Conservation (phyloP, 2,888 invertebrate genomes). For the Volucella bombylans region DNA sequence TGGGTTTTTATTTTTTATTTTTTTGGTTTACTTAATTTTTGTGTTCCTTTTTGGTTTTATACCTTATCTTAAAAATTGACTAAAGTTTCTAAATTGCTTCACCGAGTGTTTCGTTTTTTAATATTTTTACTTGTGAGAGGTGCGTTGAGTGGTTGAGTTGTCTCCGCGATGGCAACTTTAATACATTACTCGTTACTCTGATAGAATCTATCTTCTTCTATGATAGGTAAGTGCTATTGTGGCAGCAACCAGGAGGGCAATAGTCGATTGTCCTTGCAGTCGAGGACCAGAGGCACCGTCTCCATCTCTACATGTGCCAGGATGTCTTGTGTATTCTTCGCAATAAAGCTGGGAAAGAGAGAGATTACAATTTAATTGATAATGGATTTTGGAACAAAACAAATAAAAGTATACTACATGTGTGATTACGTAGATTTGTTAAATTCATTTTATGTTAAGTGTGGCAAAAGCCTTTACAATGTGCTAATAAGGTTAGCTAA, state of each 20-base stretch:
- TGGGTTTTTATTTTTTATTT: slow-evolving; percentile 8
- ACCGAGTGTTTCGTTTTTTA: slow-evolving; percentile 46
- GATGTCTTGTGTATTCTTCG: slow-evolving; percentile 80
- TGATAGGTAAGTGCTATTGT: slow-evolving; percentile 58
- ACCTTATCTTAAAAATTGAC: slow-evolving; percentile 70
- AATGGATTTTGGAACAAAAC: background rate
- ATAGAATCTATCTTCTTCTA: slow-evolving; percentile 77
- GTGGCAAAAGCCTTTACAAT: no score
- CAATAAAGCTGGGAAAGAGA: slow-evolving; percentile 78
- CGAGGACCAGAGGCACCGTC: slow-evolving; percentile 74
- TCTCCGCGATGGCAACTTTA: slow-evolving; percentile 53
- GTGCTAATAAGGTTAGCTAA: no score
- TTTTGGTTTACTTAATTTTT: slow-evolving; percentile 3
- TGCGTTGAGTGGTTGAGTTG: slow-evolving; percentile 51
- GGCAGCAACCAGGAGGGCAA: slow-evolving; percentile 66
- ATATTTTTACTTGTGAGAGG: slow-evolving; percentile 52
- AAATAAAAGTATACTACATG: background rate
- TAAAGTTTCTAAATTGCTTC: slow-evolving; percentile 72
- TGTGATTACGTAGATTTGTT: no score
- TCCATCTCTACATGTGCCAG: slow-evolving; percentile 78
- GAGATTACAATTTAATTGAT: slow-evolving; percentile 3
- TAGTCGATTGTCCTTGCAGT: slow-evolving; percentile 58
- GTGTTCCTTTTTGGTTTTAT: slow-evolving; percentile 18
- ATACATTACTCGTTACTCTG: background rate
- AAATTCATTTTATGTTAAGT: no score